A percentile compares a stretch with the other conserved stretches of the same genome.
Evolutionary conservation across 2,113 vertebrate species (phyloP).

Genomic region (Phaethon lepturus): DNA sequence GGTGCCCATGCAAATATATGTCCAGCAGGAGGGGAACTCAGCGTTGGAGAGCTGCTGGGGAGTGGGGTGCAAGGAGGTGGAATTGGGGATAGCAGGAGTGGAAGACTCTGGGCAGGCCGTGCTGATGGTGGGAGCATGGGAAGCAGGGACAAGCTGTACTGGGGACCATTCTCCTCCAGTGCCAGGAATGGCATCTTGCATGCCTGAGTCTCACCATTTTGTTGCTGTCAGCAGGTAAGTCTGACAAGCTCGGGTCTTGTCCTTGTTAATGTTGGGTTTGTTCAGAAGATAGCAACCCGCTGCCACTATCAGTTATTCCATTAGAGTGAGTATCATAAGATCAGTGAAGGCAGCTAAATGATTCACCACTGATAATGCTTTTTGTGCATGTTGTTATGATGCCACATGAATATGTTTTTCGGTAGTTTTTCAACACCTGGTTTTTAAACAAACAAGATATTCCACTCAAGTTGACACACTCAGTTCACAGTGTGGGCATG

Average conservation of each 20-base stretch:
- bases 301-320: background rate
- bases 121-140: background rate
- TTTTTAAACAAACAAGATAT: background rate
- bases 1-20: background rate
- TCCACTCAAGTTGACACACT: background rate
- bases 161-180: background rate
- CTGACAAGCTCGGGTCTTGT: background rate
- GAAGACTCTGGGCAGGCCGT: background rate
- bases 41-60: background rate
- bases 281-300: background rate
- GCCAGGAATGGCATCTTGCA: background rate
- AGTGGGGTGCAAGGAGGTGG: background rate
- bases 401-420: background rate
- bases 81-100: background rate
- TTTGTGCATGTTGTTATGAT: background rate
- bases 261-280: background rate
- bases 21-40: background rate
- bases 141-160: background rate
- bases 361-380: background rate
- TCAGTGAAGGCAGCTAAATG: background rate
- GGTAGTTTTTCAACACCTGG: accelerated
- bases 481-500: background rate
- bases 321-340: background rate
- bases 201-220: background rate
- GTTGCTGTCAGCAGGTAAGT: background rate